Evolutionary conservation across 2,797 vertebrate species (phyloP), one percentile per base, ranked within the genome.

Genomic region (Amblyraja radiata): DNA sequence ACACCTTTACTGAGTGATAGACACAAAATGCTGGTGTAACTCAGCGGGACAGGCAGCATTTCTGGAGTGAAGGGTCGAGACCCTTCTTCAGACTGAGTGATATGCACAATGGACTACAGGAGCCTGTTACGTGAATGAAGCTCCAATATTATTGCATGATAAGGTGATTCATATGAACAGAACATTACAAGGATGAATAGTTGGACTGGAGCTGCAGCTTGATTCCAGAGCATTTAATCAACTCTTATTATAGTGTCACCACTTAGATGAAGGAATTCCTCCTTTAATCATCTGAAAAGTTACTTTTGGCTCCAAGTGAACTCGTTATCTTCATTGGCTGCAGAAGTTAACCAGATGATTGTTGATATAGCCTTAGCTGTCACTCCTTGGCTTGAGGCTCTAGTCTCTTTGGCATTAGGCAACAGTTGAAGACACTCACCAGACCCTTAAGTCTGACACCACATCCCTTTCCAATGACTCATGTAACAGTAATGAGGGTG

Each of bases 401-500:
- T 13, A 65, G 16, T 8, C n/a, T 68, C 63, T 25, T 88, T 68
- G 65, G n/a, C n/a, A 68, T 68, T 68, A 88, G 1, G 58, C 6
- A 86, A 68, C 18, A 21, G 84, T 32, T 18, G 6, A 68, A 88
- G 84, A 88, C 61, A 88, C n/a, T 68, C n/a, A 68, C 16, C 84
- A 68, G 84, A n/a, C n/a, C 32, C 84, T 32, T 36, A 21, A n/a
- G 1, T 36, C 63, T 88, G 61, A 65, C 84, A 88, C 32, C 3
- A 28, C 84, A 68, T 68, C 84, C n/a, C 63, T 88, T 36, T 32
- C 63, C 84, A n/a, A 68, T 88, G 84, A 88, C 61, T 68, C 84
- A 88, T 63, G 36, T 36, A 18, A 63, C n/a, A 68, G 25, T 36
- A 68, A 88, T 36, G 18, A 63, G 61, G 36, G 11, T 14, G 63